Percentiles rank a stretch among this genome's conserved stretches.
Evolutionary conservation across 2,113 vertebrate genomes (phyloP).

Genomic region (Psilopsiagon aurifrons): DNA sequence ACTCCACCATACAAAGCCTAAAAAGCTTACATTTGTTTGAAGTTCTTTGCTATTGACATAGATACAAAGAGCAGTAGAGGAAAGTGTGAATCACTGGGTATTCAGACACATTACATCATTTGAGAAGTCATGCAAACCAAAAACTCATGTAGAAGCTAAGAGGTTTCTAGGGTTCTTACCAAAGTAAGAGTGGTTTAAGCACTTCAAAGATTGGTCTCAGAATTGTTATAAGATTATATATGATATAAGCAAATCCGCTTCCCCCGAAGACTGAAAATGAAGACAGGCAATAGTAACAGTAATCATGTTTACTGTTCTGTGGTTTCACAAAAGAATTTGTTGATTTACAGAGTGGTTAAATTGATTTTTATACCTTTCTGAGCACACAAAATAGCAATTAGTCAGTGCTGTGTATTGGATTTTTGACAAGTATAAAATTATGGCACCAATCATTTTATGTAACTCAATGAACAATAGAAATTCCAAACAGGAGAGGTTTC

Average conservation of each 20-base stretch:
- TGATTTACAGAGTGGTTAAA: constrained; percentile 47
- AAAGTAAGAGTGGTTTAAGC: neutral
- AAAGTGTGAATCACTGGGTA: neutral
- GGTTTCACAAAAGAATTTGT: constrained; percentile 5
- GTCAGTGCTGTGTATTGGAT: constrained; percentile 31
- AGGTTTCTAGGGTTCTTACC: neutral
- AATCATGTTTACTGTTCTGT: constrained; percentile 26
- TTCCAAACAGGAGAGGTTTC: constrained; percentile 18
- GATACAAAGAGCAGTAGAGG: neutral
- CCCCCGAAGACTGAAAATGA: neutral
- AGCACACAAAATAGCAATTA: constrained; percentile 69
- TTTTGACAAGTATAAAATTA: constrained; percentile 74
- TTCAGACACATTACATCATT: neutral
- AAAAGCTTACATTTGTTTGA: neutral
- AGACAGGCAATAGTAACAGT: neutral
- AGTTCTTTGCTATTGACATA: neutral
- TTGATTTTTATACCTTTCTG: constrained; percentile 71
- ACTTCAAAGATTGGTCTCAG: neutral
- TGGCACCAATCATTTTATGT: constrained; percentile 59
- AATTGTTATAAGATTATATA: neutral
- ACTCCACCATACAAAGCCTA: neutral
- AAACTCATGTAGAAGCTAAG: neutral
- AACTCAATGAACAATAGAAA: constrained; percentile 30
- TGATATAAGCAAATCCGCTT: neutral
- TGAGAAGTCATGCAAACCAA: neutral